phyloP scores from a whole-genome alignment of 2,888 invertebrate species.

The Didymodactylos carnosus region DNA sequence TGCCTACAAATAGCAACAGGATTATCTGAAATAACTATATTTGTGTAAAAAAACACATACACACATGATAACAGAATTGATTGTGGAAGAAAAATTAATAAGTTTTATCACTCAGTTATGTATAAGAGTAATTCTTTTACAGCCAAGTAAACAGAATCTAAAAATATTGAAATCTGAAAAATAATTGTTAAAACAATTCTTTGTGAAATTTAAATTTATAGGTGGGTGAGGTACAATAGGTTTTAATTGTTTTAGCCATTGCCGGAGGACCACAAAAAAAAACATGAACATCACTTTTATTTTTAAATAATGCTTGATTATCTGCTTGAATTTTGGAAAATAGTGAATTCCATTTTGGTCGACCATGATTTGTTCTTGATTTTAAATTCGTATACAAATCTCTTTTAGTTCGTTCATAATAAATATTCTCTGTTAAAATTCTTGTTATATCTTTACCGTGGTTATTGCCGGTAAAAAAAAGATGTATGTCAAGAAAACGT shows the following conservation, averaged over 20 bases:
- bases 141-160: no score
- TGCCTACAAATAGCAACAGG: no score
- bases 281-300: neutral
- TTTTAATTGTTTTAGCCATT: neutral
- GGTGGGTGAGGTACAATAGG: neutral
- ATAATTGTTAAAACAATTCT: neutral
- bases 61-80: no score
- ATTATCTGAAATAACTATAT: no score
- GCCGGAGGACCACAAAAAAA: neutral
- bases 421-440: neutral
- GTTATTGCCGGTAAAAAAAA: slow-evolving; percentile 4
- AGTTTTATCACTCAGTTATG: no score
- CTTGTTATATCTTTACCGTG: no score
- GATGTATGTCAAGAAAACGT: slow-evolving; percentile 9
- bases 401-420: neutral
- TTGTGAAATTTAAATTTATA: neutral
- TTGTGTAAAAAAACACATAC: no score
- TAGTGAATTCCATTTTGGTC: neutral
- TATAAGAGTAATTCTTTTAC: no score
- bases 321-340: neutral
- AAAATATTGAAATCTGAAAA: no score
- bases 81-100: no score
- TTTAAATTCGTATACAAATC: neutral
- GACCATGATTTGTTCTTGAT: neutral
- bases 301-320: neutral